Base-by-base conservation (phyloP, 2,888 invertebrate species). In the Busseola fusca region DNA sequence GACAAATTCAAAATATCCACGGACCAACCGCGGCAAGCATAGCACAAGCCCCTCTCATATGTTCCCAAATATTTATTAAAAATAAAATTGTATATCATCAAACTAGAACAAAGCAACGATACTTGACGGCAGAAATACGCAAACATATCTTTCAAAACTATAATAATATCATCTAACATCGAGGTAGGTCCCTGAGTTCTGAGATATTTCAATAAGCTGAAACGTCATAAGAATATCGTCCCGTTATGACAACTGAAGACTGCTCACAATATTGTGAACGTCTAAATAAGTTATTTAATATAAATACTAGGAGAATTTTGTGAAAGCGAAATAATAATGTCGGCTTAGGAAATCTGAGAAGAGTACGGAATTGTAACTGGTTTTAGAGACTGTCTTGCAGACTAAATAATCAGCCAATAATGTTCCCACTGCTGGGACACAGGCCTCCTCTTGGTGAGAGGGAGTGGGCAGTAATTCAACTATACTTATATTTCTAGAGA, bases 131-230 rank as follows among this genome's bases (percentile, higher is more conserved):
- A 30, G 9, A 1, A 45, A 42, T n/a, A 67, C 7, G 16, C 4
- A 69, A 54, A 54, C 12, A 37, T 48, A 50, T 27, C n/a, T 12
- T 34, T 50, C 66, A 67, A n/a, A 50, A 52, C 37, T 30, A 40
- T 16, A 48, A 48, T n/a, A 18, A 34, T n/a, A 52, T 25, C 21
- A 48, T 40, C 48, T 34, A 12, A 59, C 37, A 30, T n/a, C 30
- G 69, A 54, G 37, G 16, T 37, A n/a, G 14, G 14, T 50, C n/a
- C 10, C 48, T 50, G n/a, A n/a, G n/a, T 50, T 1, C n/a, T 6
- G 56, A 50, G 66, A 62, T 76, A 80, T 80, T 77, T 62, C 81
- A 80, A 81, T 80, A 80, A 69, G 56, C 56, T 27, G 59, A 56
- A 60, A 75, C 27, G n/a, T 72, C 42, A 34, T 60, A 67, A 34